Percentiles rank a stretch among this genome's conserved stretches.
Evolutionary conservation across 2,797 vertebrate genomes (phyloP).

Genomic region (Phylloscopus collybita): DNA sequence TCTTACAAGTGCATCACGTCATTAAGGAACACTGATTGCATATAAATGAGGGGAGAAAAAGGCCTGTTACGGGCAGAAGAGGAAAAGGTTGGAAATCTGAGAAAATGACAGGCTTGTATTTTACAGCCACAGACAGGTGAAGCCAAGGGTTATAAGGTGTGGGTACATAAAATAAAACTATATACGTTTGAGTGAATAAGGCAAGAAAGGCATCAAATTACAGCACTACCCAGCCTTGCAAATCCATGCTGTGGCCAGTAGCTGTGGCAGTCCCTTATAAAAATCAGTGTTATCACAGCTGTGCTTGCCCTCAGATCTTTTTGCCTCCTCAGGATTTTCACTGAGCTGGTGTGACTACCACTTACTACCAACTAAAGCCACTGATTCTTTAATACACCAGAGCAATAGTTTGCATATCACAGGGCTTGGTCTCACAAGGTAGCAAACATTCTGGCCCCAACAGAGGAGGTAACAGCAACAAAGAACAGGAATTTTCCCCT

Average conservation of each 20-base stretch:
- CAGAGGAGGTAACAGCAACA: background rate
- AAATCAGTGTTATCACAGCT: background rate
- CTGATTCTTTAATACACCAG: background rate
- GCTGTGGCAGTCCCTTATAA: background rate
- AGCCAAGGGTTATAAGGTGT: background rate
- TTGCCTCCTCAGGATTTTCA: background rate
- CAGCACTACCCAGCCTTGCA: background rate
- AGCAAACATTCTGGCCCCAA: background rate
- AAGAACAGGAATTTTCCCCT: background rate
- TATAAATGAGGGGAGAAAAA: background rate
- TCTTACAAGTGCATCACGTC: fast-evolving
- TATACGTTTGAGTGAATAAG: background rate
- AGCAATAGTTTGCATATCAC: background rate
- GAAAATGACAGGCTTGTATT: background rate
- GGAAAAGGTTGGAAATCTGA: background rate
- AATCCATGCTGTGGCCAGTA: background rate
- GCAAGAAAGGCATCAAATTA: background rate
- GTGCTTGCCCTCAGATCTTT: background rate
- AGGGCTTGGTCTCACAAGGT: background rate
- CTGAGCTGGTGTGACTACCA: background rate
- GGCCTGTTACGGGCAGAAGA: background rate
- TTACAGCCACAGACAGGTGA: background rate
- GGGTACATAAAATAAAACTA: slow-evolving; percentile 16
- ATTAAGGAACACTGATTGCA: background rate
- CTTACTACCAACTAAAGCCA: background rate